These are phyloP conservation scores for Dufourea novaeangliae DNA, from an alignment of 1,140 invertebrate genomes.

Conservation along the genomic window DNA sequence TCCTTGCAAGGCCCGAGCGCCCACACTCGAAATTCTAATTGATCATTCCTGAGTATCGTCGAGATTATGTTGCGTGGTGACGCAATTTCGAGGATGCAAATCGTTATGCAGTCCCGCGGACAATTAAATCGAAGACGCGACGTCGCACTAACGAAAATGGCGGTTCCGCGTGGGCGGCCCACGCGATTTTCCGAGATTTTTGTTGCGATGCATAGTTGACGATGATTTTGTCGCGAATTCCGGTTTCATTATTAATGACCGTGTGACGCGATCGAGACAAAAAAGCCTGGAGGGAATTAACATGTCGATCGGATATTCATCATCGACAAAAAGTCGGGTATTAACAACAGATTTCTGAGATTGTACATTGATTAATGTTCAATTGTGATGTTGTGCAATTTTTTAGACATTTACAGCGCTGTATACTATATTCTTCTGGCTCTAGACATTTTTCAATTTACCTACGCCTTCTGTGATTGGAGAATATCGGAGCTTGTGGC, in stretches of 20 bases:
- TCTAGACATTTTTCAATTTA: too few relatives aligned
- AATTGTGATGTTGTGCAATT: too few relatives aligned
- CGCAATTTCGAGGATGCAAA: constrained; percentile 62
- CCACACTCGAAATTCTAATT: constrained; percentile 65
- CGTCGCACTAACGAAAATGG: constrained; percentile 55
- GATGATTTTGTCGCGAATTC: constrained; percentile 9
- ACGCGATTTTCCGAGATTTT: constrained; percentile 44
- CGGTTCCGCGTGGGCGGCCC: constrained; percentile 39
- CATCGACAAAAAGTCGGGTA: neutral
- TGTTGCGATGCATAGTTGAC: constrained; percentile 14
- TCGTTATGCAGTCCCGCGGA: constrained; percentile 19
- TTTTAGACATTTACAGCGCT: too few relatives aligned
- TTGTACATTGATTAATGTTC: neutral
- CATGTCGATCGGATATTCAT: neutral
- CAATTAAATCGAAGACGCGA: constrained; percentile 55
- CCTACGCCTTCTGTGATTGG: too few relatives aligned
- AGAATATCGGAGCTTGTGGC: too few relatives aligned
- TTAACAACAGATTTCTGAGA: neutral
- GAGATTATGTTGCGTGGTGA: constrained; percentile 43
- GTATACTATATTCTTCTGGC: too few relatives aligned
- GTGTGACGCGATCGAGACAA: neutral
- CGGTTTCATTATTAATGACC: neutral
- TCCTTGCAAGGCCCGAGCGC: constrained; percentile 42
- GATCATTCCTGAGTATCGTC: constrained; percentile 43
- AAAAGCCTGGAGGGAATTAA: neutral